Percentiles rank a stretch among this genome's conserved stretches.
Conservation (phyloP, 1,140 invertebrate genomes). For the Lineus longissimus region DNA sequence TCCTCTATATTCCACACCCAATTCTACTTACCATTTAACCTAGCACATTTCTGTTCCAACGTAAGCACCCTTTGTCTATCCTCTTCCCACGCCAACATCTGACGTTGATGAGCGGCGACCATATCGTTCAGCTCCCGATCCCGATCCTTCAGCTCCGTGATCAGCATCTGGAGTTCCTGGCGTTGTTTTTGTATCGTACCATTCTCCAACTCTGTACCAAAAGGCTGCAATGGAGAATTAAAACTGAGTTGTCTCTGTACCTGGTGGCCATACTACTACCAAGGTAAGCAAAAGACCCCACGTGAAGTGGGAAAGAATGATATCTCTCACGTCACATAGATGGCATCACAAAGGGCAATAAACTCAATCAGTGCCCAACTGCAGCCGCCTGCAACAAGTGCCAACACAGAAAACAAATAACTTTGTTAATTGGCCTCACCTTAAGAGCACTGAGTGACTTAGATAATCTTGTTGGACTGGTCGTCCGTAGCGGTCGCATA, state of each 20-base stretch:
- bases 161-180: constrained; percentile 40
- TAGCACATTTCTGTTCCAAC: constrained; percentile 29
- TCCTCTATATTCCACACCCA: too few species aligned
- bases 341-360: neutral
- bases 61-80: constrained; percentile 30
- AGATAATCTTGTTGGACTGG: too few species aligned
- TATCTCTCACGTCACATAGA: too few species aligned
- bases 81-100: constrained; percentile 43
- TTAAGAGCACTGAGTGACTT: too few species aligned
- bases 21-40: constrained; percentile 12
- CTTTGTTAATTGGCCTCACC: too few species aligned
- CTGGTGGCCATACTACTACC: neutral
- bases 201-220: constrained; percentile 25
- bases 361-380: too few species aligned
- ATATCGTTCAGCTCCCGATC: constrained; percentile 45
- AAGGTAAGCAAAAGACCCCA: neutral
- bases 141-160: constrained; percentile 36
- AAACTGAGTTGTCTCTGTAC: neutral
- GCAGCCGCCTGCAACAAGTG: too few species aligned
- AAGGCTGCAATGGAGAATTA: neutral
- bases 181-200: constrained; percentile 39
- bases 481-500: too few species aligned
- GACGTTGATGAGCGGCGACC: constrained; percentile 37
- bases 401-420: neutral
- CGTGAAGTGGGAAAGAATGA: too few species aligned